Evolutionary conservation across 2,888 invertebrate genomes (phyloP), one percentile per base, ranked within the genome.

Genomic region (Steromphala cineraria): DNA sequence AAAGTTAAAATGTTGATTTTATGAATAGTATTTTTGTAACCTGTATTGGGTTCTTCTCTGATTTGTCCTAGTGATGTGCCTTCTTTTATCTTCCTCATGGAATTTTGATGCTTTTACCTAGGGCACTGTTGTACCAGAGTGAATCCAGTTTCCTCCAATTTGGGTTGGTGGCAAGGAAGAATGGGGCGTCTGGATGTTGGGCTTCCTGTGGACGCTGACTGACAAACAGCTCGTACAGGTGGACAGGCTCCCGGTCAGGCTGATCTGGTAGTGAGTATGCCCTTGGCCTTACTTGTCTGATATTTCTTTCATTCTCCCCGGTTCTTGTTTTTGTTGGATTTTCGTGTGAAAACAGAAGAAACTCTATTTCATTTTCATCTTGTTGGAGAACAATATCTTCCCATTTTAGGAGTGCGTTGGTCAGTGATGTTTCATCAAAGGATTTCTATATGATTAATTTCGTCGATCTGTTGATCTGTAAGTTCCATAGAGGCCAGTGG

Each of bases 391-490:
- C 82, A 19, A 91, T 88, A 76, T 91, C 90, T 36, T 90, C 90
- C 90, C 90, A 91, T n/a, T 89, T 62, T 24, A 91, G 80, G 19
- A 91, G 83, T 3, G 90, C 87, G 82, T 89, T 89, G 24, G 89
- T 86, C 1, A 91, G 85, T 5, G 90, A 89, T 90, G 76, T 90
- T 88, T 8, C 89, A 89, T 28, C 90, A 90, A 84, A 91, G 88
- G 81, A 90, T 89, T 80, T 88, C 88, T 10, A 88, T 88, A 28
- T 84, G 85, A 74, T 88, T 89, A 52, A 90, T 36, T 8, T 36
- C 36, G 3, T 36, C 36, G 8, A 36, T 36, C 3, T 36, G 3
- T 36, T 36, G 4, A 36, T 36, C 36, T 36, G 36, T 36, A 36
- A 36, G 3, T 36, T 36, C 36, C 8, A 8, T 36, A 8, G 85